Conservation (phyloP, 35 echinoderm and acorn worm species). For the Chiridota heheva region DNA sequence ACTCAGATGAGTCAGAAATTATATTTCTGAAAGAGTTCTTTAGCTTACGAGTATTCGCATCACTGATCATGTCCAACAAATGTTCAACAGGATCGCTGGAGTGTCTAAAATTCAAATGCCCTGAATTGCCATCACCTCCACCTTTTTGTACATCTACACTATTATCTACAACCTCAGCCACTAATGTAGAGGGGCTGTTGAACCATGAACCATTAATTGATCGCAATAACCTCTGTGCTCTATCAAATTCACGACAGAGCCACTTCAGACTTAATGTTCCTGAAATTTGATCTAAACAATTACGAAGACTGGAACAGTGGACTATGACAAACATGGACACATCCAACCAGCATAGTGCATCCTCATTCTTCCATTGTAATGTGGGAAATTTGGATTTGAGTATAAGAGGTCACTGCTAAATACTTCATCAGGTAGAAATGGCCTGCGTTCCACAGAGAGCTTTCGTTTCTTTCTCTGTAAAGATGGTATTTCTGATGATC, state of each 20-base stretch:
- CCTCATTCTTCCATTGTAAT: slow-evolving; percentile 63
- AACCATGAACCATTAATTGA: too few relatives aligned
- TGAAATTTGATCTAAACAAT: slow-evolving; percentile 27
- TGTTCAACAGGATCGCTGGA: too few relatives aligned
- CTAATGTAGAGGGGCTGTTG: too few relatives aligned
- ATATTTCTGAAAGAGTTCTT: too few relatives aligned
- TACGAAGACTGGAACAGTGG: slow-evolving; percentile 52
- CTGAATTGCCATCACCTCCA: too few relatives aligned
- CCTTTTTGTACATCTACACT: too few relatives aligned
- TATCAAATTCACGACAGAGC: slow-evolving; percentile 69
- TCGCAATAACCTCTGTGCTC: slow-evolving; percentile 30
- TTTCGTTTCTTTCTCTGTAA: slow-evolving; percentile 28
- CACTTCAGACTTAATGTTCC: slow-evolving; percentile 29
- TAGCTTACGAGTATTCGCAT: too few relatives aligned
- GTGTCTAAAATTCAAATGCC: too few relatives aligned
- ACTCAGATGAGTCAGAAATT: neutral
- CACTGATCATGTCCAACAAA: too few relatives aligned
- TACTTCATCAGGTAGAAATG: neutral
- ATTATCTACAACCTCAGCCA: too few relatives aligned
- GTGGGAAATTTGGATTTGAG: neutral
- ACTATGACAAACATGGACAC: slow-evolving; percentile 67
- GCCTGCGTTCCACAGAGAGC: neutral
- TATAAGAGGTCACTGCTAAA: neutral
- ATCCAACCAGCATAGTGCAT: slow-evolving; percentile 88
- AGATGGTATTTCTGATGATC: slow-evolving; percentile 56